Conservation (phyloP, 2,888 invertebrate species). For the Metacarcinus magister region DNA sequence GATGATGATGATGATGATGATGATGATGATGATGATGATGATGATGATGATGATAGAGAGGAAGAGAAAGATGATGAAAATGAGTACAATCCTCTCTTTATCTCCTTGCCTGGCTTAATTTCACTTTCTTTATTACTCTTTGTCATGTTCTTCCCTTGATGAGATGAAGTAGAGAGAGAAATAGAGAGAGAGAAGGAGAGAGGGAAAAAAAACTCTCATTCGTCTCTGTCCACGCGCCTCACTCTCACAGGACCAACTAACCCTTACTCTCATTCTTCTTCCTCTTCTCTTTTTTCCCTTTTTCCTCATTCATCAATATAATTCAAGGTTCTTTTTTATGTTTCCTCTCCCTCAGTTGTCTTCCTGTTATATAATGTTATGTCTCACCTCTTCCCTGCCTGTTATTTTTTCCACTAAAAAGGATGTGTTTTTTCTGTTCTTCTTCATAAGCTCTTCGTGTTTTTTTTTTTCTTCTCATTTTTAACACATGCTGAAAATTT, state of each 20-base stretch:
- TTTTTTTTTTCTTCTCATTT: too few species aligned
- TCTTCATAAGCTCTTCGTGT: too few species aligned
- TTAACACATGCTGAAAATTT: too few species aligned
- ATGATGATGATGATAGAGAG: too few species aligned
- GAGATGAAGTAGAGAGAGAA: neutral
- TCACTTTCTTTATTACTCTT: too few species aligned
- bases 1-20: too few species aligned
- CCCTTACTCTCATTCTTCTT: neutral
- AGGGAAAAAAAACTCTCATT: neutral
- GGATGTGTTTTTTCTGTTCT: too few species aligned
- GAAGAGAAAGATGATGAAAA: too few species aligned
- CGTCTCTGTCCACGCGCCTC: neutral
- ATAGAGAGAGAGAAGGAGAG: constrained; percentile 17
- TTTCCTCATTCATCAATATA: neutral
- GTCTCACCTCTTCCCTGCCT: neutral
- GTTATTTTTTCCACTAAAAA: too few species aligned
- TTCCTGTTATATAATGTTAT: too few species aligned
- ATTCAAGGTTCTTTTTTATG: neutral
- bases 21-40: too few species aligned
- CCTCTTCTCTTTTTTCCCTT: neutral
- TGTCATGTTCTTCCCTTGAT: too few species aligned
- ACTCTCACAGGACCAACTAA: neutral
- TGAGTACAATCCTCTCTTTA: neutral
- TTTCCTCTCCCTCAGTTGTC: neutral
- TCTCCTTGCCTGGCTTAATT: neutral